These are phyloP conservation scores for Sympetrum striolatum DNA, from an alignment of 2,888 invertebrate genomes.

Conservation along the genomic window DNA sequence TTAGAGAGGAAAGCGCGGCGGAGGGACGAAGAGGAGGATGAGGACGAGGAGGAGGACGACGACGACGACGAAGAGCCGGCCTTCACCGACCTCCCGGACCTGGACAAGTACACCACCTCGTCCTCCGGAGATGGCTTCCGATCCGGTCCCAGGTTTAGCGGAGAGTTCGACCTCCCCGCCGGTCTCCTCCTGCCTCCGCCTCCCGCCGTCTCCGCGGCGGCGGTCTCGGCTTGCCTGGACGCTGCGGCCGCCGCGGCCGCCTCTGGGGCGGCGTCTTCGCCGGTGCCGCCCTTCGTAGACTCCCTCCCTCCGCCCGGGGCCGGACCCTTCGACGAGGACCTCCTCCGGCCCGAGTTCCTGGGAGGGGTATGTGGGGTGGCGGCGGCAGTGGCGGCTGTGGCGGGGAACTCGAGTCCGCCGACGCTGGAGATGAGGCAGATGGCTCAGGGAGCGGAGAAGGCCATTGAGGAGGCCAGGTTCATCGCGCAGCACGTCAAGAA, in stretches of 20 bases:
- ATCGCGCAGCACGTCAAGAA: slow-evolving; percentile 95
- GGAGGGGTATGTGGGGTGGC: slow-evolving; percentile 51
- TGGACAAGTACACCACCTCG: slow-evolving; percentile 69
- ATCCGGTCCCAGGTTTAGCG: slow-evolving; percentile 62
- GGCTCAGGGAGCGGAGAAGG: slow-evolving; percentile 87
- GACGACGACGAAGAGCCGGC: slow-evolving; percentile 52
- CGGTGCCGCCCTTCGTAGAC: slow-evolving; percentile 44
- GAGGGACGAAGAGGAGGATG: slow-evolving; percentile 57
- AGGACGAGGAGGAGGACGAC: slow-evolving; percentile 62
- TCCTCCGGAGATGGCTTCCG: slow-evolving; percentile 60
- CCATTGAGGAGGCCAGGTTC: slow-evolving; percentile 90
- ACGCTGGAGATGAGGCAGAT: slow-evolving; percentile 66
- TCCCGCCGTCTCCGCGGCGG: slow-evolving; percentile 25
- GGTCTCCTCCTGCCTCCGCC: slow-evolving; percentile 27
- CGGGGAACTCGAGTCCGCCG: slow-evolving; percentile 72
- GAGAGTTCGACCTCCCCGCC: slow-evolving; percentile 76
- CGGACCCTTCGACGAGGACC: slow-evolving; percentile 37
- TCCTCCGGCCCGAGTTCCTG: slow-evolving; percentile 23
- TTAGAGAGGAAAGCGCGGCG: slow-evolving; percentile 62
- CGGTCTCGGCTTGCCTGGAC: slow-evolving; percentile 39
- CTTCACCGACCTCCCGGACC: slow-evolving; percentile 71
- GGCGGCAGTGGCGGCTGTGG: slow-evolving; percentile 71
- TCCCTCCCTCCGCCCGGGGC: slow-evolving; percentile 22
- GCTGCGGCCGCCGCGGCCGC: slow-evolving; percentile 61
- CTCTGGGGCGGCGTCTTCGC: slow-evolving; percentile 57